phyloP scores from a whole-genome alignment of 2,888 invertebrate species.

The Eristalis pertinax region DNA sequence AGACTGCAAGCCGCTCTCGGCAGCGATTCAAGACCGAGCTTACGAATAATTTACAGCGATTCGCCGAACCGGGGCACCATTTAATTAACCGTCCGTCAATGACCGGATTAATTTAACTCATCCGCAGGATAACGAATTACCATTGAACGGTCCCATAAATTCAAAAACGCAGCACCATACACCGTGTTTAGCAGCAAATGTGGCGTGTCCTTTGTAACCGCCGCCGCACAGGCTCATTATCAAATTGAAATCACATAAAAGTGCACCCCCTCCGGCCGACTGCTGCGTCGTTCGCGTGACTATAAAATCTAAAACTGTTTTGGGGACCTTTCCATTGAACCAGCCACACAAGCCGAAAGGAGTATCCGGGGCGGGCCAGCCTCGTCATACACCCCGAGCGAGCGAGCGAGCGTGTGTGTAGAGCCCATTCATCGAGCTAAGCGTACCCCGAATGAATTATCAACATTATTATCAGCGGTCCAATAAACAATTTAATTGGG shows the following conservation, averaged over 20 bases:
- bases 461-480: constrained; percentile 57
- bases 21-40: neutral
- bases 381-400: neutral
- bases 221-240: constrained; percentile 28
- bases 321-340: constrained; percentile 16
- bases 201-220: constrained; percentile 21
- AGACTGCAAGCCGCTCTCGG: neutral
- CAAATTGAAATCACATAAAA: constrained; percentile 64
- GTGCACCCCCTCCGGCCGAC: neutral
- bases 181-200: neutral
- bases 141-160: constrained; percentile 26
- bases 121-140: constrained; percentile 53
- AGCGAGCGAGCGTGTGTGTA: neutral
- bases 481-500: constrained; percentile 67
- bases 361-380: neutral
- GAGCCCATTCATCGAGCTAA: neutral
- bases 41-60: neutral
- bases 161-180: constrained; percentile 30
- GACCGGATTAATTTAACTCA: constrained; percentile 58
- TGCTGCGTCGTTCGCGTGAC: neutral
- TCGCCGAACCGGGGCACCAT: neutral
- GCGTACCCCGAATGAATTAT: constrained; percentile 51
- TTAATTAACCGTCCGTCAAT: constrained; percentile 55
- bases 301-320: neutral
- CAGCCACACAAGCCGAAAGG: neutral